A percentile compares a stretch with the other conserved stretches of the same genome.
phyloP scores from a whole-genome alignment of 2,113 vertebrate species.

The Eurypyga helias region DNA sequence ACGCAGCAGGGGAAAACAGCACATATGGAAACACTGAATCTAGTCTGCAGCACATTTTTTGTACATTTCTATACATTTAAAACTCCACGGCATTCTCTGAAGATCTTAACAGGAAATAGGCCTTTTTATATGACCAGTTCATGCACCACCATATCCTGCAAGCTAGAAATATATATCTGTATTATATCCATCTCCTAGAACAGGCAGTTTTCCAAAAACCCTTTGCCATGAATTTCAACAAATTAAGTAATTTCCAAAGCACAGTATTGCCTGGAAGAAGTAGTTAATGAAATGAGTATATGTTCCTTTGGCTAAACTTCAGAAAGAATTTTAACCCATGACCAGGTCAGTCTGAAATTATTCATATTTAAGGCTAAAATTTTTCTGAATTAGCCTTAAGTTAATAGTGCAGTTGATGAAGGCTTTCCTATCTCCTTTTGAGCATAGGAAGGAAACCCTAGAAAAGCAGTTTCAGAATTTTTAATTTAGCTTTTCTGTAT shows the following conservation, averaged over 20 bases:
- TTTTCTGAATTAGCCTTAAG: background rate
- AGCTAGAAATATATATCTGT: background rate
- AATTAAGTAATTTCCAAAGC: constrained; percentile 1
- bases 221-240: background rate
- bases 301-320: background rate
- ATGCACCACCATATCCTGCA: background rate
- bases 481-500: background rate
- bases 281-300: background rate
- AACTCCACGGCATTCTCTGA: background rate
- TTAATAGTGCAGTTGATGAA: background rate
- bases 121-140: background rate
- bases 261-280: background rate
- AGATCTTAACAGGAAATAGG: background rate
- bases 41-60: background rate
- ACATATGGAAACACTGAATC: fast-evolving
- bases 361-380: background rate
- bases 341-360: background rate
- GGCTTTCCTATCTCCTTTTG: background rate
- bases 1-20: background rate
- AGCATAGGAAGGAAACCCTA: background rate
- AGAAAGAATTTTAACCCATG: background rate
- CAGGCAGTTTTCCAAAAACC: background rate
- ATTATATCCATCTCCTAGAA: background rate
- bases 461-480: background rate
- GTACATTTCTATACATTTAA: background rate